Percentiles rank a stretch among this genome's conserved stretches.
phyloP scores from a whole-genome alignment of 2,113 vertebrate genomes.

The Porphyrio hochstetteri region DNA sequence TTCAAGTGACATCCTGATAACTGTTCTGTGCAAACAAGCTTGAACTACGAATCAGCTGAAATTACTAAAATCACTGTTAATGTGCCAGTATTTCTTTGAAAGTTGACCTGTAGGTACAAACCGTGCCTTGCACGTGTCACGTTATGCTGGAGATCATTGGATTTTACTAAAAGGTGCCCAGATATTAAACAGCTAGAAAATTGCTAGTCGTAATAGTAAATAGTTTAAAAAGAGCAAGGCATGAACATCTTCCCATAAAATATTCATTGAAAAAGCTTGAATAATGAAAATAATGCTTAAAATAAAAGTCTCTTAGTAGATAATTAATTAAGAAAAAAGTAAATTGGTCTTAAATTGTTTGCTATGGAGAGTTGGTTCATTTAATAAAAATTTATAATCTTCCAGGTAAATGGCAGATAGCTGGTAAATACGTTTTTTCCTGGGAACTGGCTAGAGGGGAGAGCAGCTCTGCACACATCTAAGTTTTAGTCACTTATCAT shows the following conservation, averaged over 20 bases:
- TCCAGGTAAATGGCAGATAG: constrained; percentile 4
- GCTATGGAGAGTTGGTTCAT: constrained; percentile 15
- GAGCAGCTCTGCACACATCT: background rate
- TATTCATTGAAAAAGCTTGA: constrained; percentile 56
- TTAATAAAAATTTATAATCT: constrained; percentile 33
- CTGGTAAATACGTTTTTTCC: constrained; percentile 31
- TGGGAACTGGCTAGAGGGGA: constrained; percentile 18
- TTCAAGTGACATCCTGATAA: background rate
- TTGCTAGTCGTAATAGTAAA: background rate
- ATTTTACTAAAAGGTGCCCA: background rate
- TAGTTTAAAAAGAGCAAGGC: background rate
- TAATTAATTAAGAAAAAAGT: constrained; percentile 48
- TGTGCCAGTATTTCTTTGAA: background rate
- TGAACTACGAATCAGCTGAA: background rate
- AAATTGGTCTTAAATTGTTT: constrained; percentile 38
- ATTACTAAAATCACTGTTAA: background rate
- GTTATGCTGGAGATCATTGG: background rate
- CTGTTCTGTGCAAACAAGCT: background rate
- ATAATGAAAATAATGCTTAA: constrained; percentile 50
- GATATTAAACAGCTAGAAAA: background rate
- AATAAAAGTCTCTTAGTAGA: constrained; percentile 21
- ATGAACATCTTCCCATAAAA: constrained; percentile 22
- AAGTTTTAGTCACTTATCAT: constrained; percentile 52
- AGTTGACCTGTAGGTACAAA: background rate
- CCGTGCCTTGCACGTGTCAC: background rate